phyloP scores from a whole-genome alignment of 1,140 invertebrate genomes.

The Diachasma alloeum region DNA sequence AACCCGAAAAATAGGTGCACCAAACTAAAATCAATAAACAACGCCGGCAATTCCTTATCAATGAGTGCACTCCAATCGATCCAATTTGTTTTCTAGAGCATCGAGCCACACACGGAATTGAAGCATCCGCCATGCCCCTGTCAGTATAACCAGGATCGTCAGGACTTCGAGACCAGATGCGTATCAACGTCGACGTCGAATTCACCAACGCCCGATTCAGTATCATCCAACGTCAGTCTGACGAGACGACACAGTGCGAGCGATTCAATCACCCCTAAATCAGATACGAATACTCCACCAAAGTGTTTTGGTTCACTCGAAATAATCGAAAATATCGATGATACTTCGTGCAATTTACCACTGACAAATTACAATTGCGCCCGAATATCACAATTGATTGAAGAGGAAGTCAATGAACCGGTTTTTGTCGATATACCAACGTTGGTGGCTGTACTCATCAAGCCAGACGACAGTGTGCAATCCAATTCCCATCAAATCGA shows the following conservation, averaged over 20 bases:
- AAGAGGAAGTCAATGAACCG: slow-evolving; percentile 43
- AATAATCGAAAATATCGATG: slow-evolving; percentile 18
- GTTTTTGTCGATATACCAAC: slow-evolving; percentile 54
- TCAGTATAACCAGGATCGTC: slow-evolving; percentile 14
- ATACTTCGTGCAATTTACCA: slow-evolving; percentile 15
- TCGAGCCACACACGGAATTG: slow-evolving; percentile 28
- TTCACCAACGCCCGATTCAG: slow-evolving; percentile 13
- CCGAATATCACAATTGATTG: slow-evolving; percentile 40
- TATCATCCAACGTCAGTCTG: neutral
- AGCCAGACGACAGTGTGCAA: slow-evolving; percentile 43
- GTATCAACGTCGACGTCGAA: slow-evolving; percentile 7
- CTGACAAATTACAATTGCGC: slow-evolving; percentile 37
- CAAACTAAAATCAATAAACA: too few relatives aligned
- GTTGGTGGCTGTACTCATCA: slow-evolving; percentile 52
- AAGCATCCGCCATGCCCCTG: slow-evolving; percentile 19
- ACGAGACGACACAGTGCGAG: slow-evolving; percentile 40
- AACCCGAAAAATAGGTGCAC: too few relatives aligned
- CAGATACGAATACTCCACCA: slow-evolving; percentile 10
- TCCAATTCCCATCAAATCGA: slow-evolving; percentile 43
- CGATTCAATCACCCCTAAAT: slow-evolving; percentile 34
- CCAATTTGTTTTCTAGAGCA: slow-evolving; percentile 36
- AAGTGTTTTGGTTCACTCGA: slow-evolving; percentile 46
- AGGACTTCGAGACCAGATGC: slow-evolving; percentile 4
- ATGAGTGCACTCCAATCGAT: neutral
- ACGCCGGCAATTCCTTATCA: neutral